phyloP scores from a whole-genome alignment of 2,113 vertebrate species.

The Pycnonotus jocosus region DNA sequence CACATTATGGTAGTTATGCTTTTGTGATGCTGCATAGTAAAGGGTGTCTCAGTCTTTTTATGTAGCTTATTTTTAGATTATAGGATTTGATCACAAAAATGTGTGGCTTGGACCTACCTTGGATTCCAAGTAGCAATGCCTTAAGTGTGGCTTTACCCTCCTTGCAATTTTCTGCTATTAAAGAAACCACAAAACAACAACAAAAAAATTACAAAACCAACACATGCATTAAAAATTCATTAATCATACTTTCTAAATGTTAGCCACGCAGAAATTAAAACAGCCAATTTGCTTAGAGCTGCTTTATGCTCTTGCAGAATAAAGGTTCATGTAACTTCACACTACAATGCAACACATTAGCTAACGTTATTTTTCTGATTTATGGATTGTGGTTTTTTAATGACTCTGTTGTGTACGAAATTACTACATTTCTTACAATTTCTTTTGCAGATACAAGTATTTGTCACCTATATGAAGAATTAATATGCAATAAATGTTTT shows the following conservation, averaged over 20 bases:
- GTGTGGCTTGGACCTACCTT: not conserved
- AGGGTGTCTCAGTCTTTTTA: constrained; percentile 12
- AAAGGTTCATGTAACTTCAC: not conserved
- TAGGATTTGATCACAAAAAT: constrained; percentile 25
- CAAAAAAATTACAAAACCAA: not conserved
- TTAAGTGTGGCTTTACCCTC: not conserved
- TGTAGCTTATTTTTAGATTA: not conserved
- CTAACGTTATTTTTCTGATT: not conserved
- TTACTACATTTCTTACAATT: not conserved
- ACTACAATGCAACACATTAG: not conserved
- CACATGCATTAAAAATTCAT: constrained; percentile 24
- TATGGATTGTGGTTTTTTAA: not conserved
- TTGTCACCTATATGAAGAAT: not conserved
- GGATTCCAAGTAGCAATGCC: not conserved
- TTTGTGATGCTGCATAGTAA: constrained; percentile 45
- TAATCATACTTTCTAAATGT: not conserved
- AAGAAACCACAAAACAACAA: not conserved
- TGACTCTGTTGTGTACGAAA: not conserved
- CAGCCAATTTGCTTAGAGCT: not conserved
- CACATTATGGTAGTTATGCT: constrained; percentile 54
- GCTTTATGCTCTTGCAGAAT: not conserved
- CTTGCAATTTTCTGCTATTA: not conserved
- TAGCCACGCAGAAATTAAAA: constrained; percentile 9
- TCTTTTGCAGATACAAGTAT: not conserved
- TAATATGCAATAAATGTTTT: not conserved